phyloP scores from a whole-genome alignment of 2,113 vertebrate genomes.

The Psittacara wagleri region DNA sequence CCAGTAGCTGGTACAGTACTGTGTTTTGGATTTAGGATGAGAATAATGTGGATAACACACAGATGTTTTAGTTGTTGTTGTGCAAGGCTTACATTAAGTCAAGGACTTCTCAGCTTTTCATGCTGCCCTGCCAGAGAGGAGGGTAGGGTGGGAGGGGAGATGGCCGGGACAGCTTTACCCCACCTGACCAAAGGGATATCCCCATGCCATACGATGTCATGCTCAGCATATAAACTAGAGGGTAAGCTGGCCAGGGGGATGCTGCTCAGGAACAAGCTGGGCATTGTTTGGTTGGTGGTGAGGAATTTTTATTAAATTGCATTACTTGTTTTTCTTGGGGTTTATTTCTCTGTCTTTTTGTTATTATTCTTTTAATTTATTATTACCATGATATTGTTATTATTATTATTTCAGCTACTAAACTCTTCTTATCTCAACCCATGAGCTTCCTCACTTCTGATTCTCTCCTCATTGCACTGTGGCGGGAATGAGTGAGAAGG shows the following conservation, averaged over 20 bases:
- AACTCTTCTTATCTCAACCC: background rate
- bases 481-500: background rate
- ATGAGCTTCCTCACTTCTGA: background rate
- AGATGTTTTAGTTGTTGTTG: background rate
- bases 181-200: background rate
- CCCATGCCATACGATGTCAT: background rate
- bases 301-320: rapidly evolving
- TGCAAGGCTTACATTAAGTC: background rate
- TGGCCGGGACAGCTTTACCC: background rate
- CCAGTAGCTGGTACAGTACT: background rate
- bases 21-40: background rate
- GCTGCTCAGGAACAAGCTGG: background rate
- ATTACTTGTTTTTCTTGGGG: background rate
- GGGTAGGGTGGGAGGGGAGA: background rate
- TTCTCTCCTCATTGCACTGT: background rate
- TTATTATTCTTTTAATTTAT: background rate
- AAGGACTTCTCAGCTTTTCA: background rate
- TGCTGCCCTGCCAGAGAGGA: background rate
- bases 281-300: too few relatives aligned
- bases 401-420: background rate
- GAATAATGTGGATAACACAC: background rate
- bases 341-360: background rate
- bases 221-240: background rate
- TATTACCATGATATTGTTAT: background rate
- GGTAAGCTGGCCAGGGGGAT: background rate